Evolutionary conservation across 2,888 invertebrate genomes (phyloP), one percentile per base, ranked within the genome.

Genomic region (Acanthosoma haemorrhoidale): DNA sequence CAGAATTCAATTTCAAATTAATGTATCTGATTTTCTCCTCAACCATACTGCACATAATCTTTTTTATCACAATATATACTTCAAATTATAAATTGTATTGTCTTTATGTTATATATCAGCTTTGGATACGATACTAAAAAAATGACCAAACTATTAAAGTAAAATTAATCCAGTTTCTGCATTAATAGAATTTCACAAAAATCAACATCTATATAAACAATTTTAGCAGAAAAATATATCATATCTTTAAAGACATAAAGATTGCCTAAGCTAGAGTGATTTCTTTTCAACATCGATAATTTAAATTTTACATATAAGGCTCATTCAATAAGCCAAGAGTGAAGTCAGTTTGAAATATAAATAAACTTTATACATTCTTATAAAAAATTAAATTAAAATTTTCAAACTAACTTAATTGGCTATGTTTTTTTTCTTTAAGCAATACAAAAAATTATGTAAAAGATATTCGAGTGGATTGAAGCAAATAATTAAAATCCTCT

Each of bases 181-280:
- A 29, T 64, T 34, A 67, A 34, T 67, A 67, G 39, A 68, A 68
- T 68, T 68, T 68, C 15, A 59, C 16, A 68, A 68, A 39, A 36
- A 29, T 68, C 29, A 68, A 68, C 59, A 38, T 59, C 68, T 59
- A 68, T 59, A 58, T 38, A 57, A 68, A 68, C 68, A 39, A 58
- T 51, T n/a, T 39, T 63, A 31, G 31, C 68, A 68, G 59, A 68
- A 68, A 68, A 68, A 68, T 68, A 68, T 68, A 68, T 38, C 31
- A 8, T 16, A 57, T 57, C 34, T 67, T 67, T 36, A 3, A 67
- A 67, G 57, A 67, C 67, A n/a, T 8, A 21, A 60, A 32, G 21
- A 57, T 21, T 67, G 51, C 16, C 67, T 57, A 67, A 67, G 67
- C 32, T 67, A 67, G 21, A 67, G 36, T 67, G 57, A 57, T 51